A percentile compares a stretch with the other conserved stretches of the same genome.
These are phyloP conservation scores for Gnathonemus echidnorhynchus DNA, from an alignment of 2,113 vertebrate species.

Conservation along the genomic window DNA sequence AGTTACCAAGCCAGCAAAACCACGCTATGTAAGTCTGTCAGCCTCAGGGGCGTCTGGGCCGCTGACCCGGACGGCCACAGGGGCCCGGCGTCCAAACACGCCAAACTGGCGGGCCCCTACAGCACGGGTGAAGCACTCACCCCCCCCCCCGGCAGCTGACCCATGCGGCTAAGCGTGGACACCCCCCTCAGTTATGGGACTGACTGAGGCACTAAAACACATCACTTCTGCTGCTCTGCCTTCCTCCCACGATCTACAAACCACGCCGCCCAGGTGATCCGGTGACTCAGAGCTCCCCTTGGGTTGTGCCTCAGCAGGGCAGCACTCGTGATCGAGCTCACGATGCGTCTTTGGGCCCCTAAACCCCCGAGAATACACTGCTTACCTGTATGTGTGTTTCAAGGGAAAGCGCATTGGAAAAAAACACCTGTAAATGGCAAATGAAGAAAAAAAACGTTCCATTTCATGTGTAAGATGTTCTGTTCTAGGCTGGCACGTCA, in stretches of 20 bases:
- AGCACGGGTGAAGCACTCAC: background rate
- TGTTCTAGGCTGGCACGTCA: background rate
- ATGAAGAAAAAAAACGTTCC: background rate
- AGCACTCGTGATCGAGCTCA: background rate
- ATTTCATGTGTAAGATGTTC: background rate
- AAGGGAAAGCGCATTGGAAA: background rate
- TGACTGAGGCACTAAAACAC: background rate
- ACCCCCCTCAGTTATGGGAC: background rate
- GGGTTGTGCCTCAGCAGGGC: background rate
- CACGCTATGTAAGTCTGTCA: constrained; percentile 5
- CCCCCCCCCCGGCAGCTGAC: background rate
- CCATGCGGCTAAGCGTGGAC: background rate
- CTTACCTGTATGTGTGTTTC: background rate
- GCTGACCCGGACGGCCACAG: background rate
- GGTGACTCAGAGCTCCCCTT: background rate
- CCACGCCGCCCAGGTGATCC: background rate
- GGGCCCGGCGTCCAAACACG: background rate
- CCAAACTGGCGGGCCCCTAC: background rate
- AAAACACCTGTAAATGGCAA: background rate
- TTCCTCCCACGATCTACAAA: background rate
- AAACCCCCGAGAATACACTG: background rate
- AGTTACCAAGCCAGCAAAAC: background rate
- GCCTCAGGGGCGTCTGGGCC: constrained; percentile 9
- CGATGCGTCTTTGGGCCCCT: background rate
- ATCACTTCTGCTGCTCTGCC: background rate